A percentile compares a stretch with the other conserved stretches of the same genome.
Conservation (phyloP, 2,888 invertebrate genomes). For the Herminia tarsipennalis region DNA sequence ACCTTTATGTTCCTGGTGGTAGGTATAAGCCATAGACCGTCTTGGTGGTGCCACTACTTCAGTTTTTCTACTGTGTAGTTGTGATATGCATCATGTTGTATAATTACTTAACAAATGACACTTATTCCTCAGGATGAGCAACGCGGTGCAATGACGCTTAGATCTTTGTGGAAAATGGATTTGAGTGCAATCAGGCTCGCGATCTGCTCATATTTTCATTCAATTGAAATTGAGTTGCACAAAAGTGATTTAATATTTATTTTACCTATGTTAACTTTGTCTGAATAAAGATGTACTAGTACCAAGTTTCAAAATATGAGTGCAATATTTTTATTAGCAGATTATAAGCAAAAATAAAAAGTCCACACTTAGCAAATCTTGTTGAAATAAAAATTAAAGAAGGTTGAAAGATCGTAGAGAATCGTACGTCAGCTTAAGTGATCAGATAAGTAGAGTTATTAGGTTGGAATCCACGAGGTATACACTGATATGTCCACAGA, state of each 20-base stretch:
- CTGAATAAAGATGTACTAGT: no score
- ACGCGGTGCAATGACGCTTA: no score
- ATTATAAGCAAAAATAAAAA: neutral
- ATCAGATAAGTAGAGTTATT: conserved; percentile 19
- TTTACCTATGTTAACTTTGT: no score
- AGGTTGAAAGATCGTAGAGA: neutral
- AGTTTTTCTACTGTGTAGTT: neutral
- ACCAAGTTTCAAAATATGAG: no score
- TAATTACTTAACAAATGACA: neutral
- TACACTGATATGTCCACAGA: conserved; percentile 6
- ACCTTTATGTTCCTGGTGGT: neutral
- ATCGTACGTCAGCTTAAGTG: conserved; percentile 30
- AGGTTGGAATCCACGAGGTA: conserved; percentile 5
- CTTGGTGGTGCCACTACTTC: no score
- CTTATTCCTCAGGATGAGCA: neutral
- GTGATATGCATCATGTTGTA: neutral
- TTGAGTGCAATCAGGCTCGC: no score
- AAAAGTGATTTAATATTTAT: neutral
- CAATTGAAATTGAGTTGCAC: neutral
- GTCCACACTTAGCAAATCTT: neutral
- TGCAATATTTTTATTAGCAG: neutral
- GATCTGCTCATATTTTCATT: no score
- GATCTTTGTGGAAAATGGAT: no score
- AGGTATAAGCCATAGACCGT: no score
- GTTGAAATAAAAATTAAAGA: conserved; percentile 4